Evolutionary conservation across 2,888 invertebrate species (phyloP).

Genomic region (Teleiodes luculella): DNA sequence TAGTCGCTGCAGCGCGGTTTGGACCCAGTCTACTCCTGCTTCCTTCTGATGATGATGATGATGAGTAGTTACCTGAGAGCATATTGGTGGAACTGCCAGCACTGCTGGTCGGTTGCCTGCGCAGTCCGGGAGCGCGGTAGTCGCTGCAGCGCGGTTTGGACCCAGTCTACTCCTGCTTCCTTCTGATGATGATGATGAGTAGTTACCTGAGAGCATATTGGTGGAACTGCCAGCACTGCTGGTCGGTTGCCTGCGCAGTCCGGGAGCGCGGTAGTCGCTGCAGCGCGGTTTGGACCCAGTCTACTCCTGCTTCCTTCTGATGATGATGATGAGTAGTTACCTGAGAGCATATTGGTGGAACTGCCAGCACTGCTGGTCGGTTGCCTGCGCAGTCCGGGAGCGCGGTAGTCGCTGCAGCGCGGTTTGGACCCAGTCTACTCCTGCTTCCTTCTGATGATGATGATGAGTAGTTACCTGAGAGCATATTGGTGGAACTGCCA

Average conservation of each 20-base stretch:
- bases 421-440: conserved; percentile 83
- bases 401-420: conserved; percentile 85
- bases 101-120: conserved; percentile 88
- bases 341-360: conserved; percentile 84
- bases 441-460: too few relatives aligned
- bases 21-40: conserved; percentile 1
- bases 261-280: conserved; percentile 85
- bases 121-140: conserved; percentile 58
- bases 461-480: conserved; percentile 81
- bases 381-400: conserved; percentile 87
- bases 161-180: too few relatives aligned
- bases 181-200: too few relatives aligned
- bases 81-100: conserved; percentile 88
- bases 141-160: too few relatives aligned
- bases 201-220: conserved; percentile 85
- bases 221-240: conserved; percentile 91
- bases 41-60: too few relatives aligned
- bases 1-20: conserved; percentile 54
- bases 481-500: conserved; percentile 89
- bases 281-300: conserved; percentile 83
- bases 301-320: too few relatives aligned
- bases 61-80: conserved; percentile 62
- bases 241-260: conserved; percentile 86
- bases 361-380: conserved; percentile 88
- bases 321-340: conserved; percentile 2